Evolutionary conservation across 2,888 invertebrate species (phyloP).

Genomic region (Metalampra italica): DNA sequence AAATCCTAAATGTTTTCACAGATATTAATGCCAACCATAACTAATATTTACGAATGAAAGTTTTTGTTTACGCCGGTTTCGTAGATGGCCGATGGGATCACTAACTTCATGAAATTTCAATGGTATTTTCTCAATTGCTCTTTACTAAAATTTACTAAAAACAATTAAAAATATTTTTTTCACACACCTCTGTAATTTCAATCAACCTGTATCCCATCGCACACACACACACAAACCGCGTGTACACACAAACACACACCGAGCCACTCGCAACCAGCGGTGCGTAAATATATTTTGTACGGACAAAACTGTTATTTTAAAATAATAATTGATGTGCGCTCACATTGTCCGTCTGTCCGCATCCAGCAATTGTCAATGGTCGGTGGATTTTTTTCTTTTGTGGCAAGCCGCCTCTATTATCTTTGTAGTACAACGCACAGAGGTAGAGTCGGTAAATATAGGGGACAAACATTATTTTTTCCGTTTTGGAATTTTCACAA

Average conservation of each 20-base stretch:
- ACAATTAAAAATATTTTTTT: too few relatives aligned
- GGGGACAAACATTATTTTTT: constrained; percentile 34
- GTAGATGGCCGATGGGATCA: too few relatives aligned
- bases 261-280: constrained; percentile 38
- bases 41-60: too few relatives aligned
- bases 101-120: too few relatives aligned
- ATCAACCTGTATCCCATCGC: constrained; percentile 52
- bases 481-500: constrained; percentile 20
- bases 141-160: too few relatives aligned
- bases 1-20: too few relatives aligned
- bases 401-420: constrained; percentile 41
- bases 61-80: too few relatives aligned
- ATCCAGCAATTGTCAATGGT: constrained; percentile 56
- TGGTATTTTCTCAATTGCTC: too few relatives aligned
- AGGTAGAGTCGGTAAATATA: constrained; percentile 23
- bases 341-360: constrained; percentile 44
- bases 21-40: too few relatives aligned
- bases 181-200: too few relatives aligned
- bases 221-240: constrained; percentile 18
- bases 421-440: constrained; percentile 18
- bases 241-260: constrained; percentile 18
- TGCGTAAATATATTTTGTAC: constrained; percentile 75
- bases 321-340: constrained; percentile 72
- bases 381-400: constrained; percentile 49
- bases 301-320: constrained; percentile 77